These are phyloP conservation scores for Drosophila paranaensis DNA, from an alignment of 2,888 invertebrate species.

Conservation along the genomic window DNA sequence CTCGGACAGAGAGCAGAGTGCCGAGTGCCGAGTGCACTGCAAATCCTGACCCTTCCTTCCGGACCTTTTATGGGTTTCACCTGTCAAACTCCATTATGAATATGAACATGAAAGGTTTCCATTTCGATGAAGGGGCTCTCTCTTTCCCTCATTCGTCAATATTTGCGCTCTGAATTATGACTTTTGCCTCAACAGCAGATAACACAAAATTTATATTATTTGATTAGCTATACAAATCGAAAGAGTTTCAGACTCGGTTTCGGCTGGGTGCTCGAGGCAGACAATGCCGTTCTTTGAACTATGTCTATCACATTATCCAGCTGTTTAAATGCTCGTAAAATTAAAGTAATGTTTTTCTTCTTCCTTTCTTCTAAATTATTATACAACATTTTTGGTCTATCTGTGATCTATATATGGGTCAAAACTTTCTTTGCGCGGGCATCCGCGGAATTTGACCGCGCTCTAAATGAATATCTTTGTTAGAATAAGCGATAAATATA, in stretches of 20 bases:
- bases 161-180: slow-evolving; percentile 60
- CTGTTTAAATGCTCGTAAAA: slow-evolving; percentile 34
- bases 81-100: slow-evolving; percentile 57
- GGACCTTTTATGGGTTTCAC: slow-evolving; percentile 66
- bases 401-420: slow-evolving; percentile 31
- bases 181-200: slow-evolving; percentile 27
- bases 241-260: neutral
- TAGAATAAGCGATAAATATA: slow-evolving; percentile 23
- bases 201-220: slow-evolving; percentile 34
- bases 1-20: neutral
- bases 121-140: slow-evolving; percentile 20
- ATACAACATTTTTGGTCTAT: neutral
- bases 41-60: slow-evolving; percentile 44
- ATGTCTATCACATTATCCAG: slow-evolving; percentile 22
- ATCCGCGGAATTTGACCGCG: slow-evolving; percentile 8
- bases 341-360: neutral
- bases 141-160: slow-evolving; percentile 53
- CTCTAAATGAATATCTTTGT: slow-evolving; percentile 52
- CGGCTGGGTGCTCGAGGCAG: neutral
- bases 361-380: neutral
- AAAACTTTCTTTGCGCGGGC: slow-evolving; percentile 24
- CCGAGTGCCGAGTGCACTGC: slow-evolving; percentile 1
- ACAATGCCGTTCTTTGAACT: slow-evolving; percentile 37
- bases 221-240: slow-evolving; percentile 12
- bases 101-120: slow-evolving; percentile 55